Conservation (phyloP, 2,888 invertebrate species). For the Athrips mouffetella region DNA sequence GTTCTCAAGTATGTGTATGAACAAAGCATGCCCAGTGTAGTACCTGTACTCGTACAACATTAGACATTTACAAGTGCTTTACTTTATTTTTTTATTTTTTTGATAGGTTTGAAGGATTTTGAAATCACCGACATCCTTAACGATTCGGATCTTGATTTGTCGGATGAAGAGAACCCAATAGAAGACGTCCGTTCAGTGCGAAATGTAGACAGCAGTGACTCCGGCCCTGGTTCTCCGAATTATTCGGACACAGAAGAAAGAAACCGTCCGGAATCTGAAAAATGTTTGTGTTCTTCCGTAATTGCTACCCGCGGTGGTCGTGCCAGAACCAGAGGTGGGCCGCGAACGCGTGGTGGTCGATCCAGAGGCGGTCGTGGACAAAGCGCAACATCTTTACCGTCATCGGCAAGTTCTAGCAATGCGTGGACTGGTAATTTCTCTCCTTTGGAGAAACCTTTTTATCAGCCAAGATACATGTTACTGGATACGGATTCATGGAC, state of each 20-base stretch:
- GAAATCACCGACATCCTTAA: slow-evolving; percentile 6
- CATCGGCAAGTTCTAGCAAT: not conserved
- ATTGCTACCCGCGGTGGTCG: not conserved
- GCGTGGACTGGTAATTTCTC: slow-evolving; percentile 5
- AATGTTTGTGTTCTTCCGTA: not conserved
- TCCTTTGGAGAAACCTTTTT: slow-evolving; percentile 11
- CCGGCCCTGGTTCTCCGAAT: slow-evolving; percentile 10
- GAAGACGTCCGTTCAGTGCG: not conserved
- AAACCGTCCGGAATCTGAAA: slow-evolving; percentile 10
- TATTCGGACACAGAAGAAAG: slow-evolving; percentile 10
- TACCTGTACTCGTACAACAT: slow-evolving; percentile 2
- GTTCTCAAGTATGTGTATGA: not conserved
- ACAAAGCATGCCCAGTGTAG: slow-evolving; percentile 1
- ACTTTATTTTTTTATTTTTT: not conserved
- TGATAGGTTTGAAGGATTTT: slow-evolving; percentile 5
- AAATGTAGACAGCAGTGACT: slow-evolving; percentile 4
- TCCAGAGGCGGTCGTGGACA: slow-evolving; percentile 3
- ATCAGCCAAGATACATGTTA: slow-evolving; percentile 11
- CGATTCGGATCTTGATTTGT: slow-evolving; percentile 10
- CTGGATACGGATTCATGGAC: slow-evolving; percentile 2
- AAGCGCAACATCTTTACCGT: not conserved
- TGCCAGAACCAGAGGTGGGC: too few relatives aligned
- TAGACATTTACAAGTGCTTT: not conserved
- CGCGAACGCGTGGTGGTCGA: slow-evolving; percentile 3
- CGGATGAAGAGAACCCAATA: slow-evolving; percentile 9